Percentiles rank a stretch among this genome's conserved stretches.
These are phyloP conservation scores for Sardinella longiceps DNA, from an alignment of 2,797 vertebrate species.

Conservation along the genomic window DNA sequence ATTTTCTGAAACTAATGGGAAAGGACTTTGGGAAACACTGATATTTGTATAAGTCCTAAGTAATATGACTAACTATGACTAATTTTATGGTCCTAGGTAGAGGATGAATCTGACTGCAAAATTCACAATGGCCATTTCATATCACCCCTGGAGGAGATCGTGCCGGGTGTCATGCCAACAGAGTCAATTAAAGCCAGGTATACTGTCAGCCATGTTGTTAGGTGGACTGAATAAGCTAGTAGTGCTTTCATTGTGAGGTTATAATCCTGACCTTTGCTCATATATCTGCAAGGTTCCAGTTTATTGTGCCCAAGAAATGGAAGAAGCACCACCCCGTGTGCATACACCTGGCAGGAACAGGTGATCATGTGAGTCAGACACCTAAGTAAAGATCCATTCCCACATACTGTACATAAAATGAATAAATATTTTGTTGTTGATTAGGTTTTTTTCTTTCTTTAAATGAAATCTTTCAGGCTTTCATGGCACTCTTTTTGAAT, in stretches of 20 bases:
- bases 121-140: conserved; percentile 92
- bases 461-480: too few species aligned
- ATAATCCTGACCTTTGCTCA: conserved; percentile 16
- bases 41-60: too few species aligned
- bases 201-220: conserved; percentile 27
- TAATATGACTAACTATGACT: conserved; percentile 16
- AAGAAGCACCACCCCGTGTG: conserved; percentile 89
- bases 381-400: neutral
- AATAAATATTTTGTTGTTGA: too few species aligned
- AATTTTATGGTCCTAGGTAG: conserved; percentile 73
- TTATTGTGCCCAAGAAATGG: conserved; percentile 93
- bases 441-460: too few species aligned
- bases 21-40: too few species aligned
- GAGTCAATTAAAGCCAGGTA: conserved; percentile 94
- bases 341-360: conserved; percentile 95
- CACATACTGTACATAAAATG: too few species aligned
- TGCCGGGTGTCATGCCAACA: conserved; percentile 88
- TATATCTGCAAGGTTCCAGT: conserved; percentile 85
- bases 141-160: conserved; percentile 90
- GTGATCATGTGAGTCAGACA: conserved; percentile 88
- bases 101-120: conserved; percentile 88
- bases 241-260: neutral
- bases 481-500: too few species aligned
- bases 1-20: too few species aligned
- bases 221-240: neutral